These are phyloP conservation scores for Sturnus vulgaris DNA, from an alignment of 2,113 vertebrate genomes.

Conservation along the genomic window DNA sequence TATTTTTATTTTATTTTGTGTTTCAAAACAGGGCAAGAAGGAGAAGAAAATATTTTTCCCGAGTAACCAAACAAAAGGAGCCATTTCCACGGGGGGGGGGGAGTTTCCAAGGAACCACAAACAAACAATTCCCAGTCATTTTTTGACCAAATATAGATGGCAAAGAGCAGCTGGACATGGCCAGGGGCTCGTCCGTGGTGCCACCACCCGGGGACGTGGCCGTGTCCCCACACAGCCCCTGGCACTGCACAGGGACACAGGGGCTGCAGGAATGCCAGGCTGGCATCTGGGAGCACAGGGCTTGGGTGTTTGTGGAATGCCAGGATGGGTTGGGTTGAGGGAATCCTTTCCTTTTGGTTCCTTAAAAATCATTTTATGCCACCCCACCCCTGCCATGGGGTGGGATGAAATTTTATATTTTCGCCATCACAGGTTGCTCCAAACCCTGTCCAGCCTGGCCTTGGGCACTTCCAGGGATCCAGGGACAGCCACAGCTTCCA, in stretches of 20 bases:
- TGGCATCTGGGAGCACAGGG: background rate
- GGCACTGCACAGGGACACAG: background rate
- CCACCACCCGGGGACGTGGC: background rate
- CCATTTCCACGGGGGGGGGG: background rate
- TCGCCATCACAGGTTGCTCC: fast-evolving
- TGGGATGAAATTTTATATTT: background rate
- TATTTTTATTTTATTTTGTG: too few species aligned
- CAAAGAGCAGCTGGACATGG: background rate
- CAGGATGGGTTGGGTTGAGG: background rate
- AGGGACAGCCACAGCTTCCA: background rate
- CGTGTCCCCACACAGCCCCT: background rate
- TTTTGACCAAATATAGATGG: slow-evolving; percentile 42
- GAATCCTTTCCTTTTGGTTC: too few species aligned
- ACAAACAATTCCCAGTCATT: slow-evolving; percentile 23
- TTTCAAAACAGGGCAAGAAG: slow-evolving; percentile 3
- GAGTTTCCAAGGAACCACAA: slow-evolving; percentile 50
- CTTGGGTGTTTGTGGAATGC: background rate
- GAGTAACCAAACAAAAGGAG: slow-evolving; percentile 49
- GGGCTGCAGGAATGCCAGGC: background rate
- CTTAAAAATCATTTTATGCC: background rate
- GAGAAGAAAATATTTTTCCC: slow-evolving; percentile 5
- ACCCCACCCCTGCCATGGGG: background rate
- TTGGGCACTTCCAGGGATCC: background rate
- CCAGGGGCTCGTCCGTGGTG: fast-evolving
- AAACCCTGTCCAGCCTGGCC: fast-evolving